Base-by-base conservation (phyloP, 2,113 vertebrate genomes). In the Scomber scombrus region DNA sequence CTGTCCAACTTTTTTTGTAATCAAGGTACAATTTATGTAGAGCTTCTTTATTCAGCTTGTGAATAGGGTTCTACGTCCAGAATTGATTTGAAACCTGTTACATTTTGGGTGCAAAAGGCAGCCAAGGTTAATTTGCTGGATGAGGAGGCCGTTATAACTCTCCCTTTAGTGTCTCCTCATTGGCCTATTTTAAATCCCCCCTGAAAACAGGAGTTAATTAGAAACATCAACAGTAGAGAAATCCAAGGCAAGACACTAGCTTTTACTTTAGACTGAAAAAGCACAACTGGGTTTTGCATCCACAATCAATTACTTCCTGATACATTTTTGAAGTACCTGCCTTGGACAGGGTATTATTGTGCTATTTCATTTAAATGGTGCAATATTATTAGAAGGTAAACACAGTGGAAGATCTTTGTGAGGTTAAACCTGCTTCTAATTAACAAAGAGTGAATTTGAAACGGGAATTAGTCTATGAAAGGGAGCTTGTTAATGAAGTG, bases 61-160 rank as follows among this genome's bases (percentile, higher is more conserved):
- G 51, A 79, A 78, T 66, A 43, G 64, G 49, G 21, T 80, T 87
- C 34, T 23, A 40, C 47, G 80, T 56, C 71, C 40, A 66, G 19
- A 65, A 74, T 69, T 71, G 80, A 88, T 78, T 80, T 78, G 63
- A 81, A 89, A 87, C 76, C 82, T 87, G 90, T 91, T 92, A 84
- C 73, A 67, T 86, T 91, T 81, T 87, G 71, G 90, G 80, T 84
- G 78, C 56, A 86, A 89, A 91, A 86, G 67, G 26, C 83, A 86
- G 84, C 76, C 86, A 90, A 91, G 89, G 91, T 93, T 94, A 91
- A 92, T 93, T 92, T 90, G 87, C 75, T 91, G 86, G 76, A 83
- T 75, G 81, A 88, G 84, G 80, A 92, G 65, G 80, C 90, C 49
- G 63, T 80, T 89, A 75, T 72, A 84, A 83, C 75, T 80, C 70